Conservation (phyloP, 1,140 invertebrate genomes). For the Diorhabda carinulata region DNA sequence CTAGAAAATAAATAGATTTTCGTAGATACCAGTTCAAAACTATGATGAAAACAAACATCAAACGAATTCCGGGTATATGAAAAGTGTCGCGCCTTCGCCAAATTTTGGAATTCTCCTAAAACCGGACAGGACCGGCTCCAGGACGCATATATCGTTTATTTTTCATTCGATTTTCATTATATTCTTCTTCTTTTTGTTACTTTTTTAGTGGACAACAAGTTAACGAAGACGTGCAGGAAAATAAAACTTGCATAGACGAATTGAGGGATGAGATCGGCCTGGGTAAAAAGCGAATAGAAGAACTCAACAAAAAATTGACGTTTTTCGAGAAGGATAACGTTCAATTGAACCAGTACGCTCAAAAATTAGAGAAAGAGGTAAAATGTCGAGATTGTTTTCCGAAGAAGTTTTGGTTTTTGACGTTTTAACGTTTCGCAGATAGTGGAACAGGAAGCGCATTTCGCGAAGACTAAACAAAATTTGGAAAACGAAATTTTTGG, state of each 20-base stretch:
- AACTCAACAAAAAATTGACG: constrained; percentile 26
- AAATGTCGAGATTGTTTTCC: not conserved
- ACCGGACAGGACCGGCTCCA: too few relatives aligned
- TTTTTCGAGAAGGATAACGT: constrained; percentile 27
- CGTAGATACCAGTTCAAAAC: too few relatives aligned
- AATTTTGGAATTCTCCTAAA: too few relatives aligned
- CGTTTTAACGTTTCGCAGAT: constrained; percentile 24
- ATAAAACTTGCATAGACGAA: constrained; percentile 21
- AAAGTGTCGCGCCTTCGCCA: too few relatives aligned
- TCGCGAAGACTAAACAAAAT: constrained; percentile 20
- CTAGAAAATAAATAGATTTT: too few relatives aligned
- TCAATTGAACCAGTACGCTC: constrained; percentile 17
- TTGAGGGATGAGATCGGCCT: constrained; percentile 23
- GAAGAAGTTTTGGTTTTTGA: too few relatives aligned
- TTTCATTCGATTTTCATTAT: too few relatives aligned
- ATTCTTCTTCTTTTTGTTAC: not conserved
- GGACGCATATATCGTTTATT: too few relatives aligned
- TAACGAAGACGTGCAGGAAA: constrained; percentile 24
- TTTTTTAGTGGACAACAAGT: constrained; percentile 28
- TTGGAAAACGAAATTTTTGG: constrained; percentile 22
- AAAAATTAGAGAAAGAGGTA: constrained; percentile 31
- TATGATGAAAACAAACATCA: too few relatives aligned
- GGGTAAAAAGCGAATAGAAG: constrained; percentile 20
- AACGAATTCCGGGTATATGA: too few relatives aligned
- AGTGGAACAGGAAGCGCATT: constrained; percentile 22